Conservation (phyloP, 2,888 invertebrate genomes). For the Netelia virgata region DNA sequence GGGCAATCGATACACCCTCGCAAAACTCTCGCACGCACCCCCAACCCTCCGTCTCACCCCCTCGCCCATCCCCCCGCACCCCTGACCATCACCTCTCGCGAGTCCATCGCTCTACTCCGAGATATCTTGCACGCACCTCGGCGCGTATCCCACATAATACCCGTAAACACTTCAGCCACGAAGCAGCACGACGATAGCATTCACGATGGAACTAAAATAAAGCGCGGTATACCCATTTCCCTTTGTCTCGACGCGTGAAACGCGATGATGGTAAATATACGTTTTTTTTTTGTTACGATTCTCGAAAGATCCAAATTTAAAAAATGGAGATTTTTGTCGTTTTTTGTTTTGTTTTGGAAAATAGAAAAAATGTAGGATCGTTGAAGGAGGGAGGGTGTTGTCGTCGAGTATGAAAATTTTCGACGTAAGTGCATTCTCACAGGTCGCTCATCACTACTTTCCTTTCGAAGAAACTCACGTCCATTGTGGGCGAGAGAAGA, state of each 20-base stretch:
- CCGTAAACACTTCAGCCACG: background rate
- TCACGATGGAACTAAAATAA: background rate
- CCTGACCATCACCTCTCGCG: too few species aligned
- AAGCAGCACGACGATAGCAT: background rate
- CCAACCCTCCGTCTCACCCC: conserved; percentile 68
- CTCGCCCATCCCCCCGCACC: background rate
- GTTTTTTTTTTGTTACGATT: background rate
- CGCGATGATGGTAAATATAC: background rate
- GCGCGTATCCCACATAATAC: background rate
- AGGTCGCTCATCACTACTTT: background rate
- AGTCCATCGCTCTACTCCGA: too few species aligned
- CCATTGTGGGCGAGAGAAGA: background rate
- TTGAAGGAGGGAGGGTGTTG: too few species aligned
- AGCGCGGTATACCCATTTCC: background rate
- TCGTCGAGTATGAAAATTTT: too few species aligned
- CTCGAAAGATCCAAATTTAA: background rate
- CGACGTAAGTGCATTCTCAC: too few species aligned
- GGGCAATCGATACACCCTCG: conserved; percentile 91
- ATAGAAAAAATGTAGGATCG: too few species aligned
- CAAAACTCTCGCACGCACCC: conserved; percentile 86
- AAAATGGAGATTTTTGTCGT: background rate
- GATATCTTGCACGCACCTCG: conserved; percentile 3
- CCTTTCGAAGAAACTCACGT: background rate
- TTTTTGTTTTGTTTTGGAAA: too few species aligned
- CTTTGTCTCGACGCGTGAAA: background rate